These are phyloP conservation scores for Ellobium chinense DNA, from an alignment of 2,888 invertebrate species.

Conservation along the genomic window DNA sequence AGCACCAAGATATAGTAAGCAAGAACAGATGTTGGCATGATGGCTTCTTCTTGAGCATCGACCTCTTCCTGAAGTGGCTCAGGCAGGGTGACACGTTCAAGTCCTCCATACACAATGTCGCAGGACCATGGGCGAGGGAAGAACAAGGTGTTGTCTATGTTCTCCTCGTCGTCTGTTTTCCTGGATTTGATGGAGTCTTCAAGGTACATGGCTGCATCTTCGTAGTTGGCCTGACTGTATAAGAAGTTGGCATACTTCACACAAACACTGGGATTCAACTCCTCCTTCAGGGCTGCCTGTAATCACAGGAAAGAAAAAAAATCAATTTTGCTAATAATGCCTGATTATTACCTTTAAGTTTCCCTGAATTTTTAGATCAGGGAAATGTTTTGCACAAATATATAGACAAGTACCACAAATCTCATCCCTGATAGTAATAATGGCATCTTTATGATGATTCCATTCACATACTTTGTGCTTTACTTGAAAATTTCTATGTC, in stretches of 20 bases:
- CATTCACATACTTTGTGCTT: no score
- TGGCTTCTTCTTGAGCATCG: conserved; percentile 75
- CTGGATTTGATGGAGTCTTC: conserved; percentile 64
- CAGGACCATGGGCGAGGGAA: conserved; percentile 47
- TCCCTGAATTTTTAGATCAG: no score
- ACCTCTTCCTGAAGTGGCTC: conserved; percentile 75
- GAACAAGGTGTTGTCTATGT: conserved; percentile 36
- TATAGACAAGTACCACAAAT: no score
- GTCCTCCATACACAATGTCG: conserved; percentile 69
- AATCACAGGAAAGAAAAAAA: not conserved
- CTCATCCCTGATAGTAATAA: no score
- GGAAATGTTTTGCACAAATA: no score
- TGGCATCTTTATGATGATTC: no score
- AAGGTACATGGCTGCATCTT: conserved; percentile 71
- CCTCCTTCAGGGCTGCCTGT: conserved; percentile 71
- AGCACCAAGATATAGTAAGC: conserved; percentile 74
- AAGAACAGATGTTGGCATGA: conserved; percentile 70
- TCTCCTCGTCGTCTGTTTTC: conserved; percentile 26
- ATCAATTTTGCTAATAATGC: no score
- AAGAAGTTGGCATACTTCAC: conserved; percentile 77
- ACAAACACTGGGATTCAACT: conserved; percentile 68
- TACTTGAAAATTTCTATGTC: no score
- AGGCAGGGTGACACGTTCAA: conserved; percentile 76
- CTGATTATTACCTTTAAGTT: no score
- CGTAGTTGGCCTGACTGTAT: conserved; percentile 74